Percentiles rank a stretch among this genome's conserved stretches.
Evolutionary conservation across 2,113 vertebrate species (phyloP).

Genomic region (Climacteris rufus): DNA sequence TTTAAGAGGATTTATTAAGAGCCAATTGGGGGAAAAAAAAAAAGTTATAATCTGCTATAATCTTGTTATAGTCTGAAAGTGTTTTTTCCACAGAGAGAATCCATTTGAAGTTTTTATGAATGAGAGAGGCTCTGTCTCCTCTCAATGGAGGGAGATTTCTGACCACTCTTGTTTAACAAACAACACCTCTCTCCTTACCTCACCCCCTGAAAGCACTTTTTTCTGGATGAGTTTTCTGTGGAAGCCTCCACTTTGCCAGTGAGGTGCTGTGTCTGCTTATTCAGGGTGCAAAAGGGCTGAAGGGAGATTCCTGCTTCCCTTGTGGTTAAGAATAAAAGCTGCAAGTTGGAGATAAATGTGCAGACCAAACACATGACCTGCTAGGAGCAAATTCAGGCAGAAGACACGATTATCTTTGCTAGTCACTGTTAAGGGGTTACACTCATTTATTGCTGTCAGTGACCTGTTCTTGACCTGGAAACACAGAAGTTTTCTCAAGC

Average conservation of each 20-base stretch:
- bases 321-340: neutral
- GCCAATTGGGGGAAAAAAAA: neutral
- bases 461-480: neutral
- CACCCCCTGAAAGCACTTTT: neutral
- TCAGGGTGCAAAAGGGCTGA: neutral
- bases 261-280: neutral
- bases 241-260: neutral
- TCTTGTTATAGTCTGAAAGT: neutral
- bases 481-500: neutral
- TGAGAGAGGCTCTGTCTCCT: neutral
- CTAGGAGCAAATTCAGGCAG: neutral
- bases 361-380: neutral
- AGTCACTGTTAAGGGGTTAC: neutral
- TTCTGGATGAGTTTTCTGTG: neutral
- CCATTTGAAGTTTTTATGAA: neutral
- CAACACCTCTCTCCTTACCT: neutral
- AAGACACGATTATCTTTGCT: neutral
- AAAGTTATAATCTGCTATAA: neutral
- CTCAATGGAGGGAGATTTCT: neutral
- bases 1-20: constrained; percentile 40
- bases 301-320: neutral
- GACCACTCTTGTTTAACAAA: neutral
- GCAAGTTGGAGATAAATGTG: neutral
- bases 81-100: neutral
- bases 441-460: neutral